Conservation (phyloP, 1,140 invertebrate species). For the honey bee (Apis mellifera) region DNA sequence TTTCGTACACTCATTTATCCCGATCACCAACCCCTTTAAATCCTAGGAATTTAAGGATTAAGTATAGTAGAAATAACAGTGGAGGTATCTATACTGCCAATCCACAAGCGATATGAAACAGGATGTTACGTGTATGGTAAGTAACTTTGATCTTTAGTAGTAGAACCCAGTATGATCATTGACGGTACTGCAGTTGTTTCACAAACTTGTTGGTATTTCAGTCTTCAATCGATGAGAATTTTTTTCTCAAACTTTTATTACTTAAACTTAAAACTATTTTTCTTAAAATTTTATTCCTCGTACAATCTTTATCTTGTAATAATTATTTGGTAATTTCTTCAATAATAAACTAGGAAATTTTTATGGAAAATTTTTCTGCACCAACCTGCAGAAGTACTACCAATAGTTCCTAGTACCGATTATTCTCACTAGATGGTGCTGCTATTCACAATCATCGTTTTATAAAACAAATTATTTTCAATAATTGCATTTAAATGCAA, state of each 20-base stretch:
- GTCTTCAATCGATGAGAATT: neutral
- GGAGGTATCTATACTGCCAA: neutral
- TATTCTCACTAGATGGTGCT: neutral
- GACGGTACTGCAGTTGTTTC: neutral
- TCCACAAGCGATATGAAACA: neutral
- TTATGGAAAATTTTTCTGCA: neutral
- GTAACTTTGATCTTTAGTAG: too few species aligned
- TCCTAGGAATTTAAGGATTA: constrained; percentile 15
- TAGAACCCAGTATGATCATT: neutral
- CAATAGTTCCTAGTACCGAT: neutral
- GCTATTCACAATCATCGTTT: neutral
- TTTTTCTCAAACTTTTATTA: neutral
- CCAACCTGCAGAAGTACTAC: neutral
- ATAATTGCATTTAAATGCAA: constrained; percentile 17
- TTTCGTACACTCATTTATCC: neutral
- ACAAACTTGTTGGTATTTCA: neutral
- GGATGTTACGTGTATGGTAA: neutral
- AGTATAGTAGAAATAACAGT: neutral
- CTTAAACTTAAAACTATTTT: neutral
- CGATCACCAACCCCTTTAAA: neutral
- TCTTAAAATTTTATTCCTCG: neutral
- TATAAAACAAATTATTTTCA: neutral
- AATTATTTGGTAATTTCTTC: neutral
- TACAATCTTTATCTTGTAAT: neutral
- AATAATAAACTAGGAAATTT: neutral